phyloP scores from a whole-genome alignment of 2,113 vertebrate species.

The Origma solitaria region DNA sequence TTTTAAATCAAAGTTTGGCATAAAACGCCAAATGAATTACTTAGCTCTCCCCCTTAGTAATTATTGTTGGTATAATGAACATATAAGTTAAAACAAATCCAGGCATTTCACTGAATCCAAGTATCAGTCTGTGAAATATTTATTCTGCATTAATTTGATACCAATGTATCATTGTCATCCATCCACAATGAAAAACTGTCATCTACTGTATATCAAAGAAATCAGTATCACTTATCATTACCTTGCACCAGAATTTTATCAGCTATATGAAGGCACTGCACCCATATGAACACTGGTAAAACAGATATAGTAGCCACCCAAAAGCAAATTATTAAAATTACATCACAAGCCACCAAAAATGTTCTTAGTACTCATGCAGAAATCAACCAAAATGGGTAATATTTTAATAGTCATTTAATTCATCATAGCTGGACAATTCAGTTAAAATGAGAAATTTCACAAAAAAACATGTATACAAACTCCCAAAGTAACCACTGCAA shows the following conservation, averaged over 20 bases:
- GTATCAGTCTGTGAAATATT: neutral
- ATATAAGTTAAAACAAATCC: rapidly evolving
- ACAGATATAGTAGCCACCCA: neutral
- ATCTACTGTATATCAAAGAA: neutral
- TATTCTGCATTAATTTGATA: neutral
- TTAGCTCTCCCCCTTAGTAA: neutral
- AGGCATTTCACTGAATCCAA: neutral
- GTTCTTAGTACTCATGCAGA: neutral
- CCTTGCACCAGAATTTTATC: neutral
- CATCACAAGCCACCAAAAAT: neutral
- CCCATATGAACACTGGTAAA: neutral
- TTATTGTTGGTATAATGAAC: neutral
- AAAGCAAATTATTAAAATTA: neutral
- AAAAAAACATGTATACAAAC: neutral
- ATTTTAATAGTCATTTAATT: neutral
- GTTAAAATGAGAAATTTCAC: neutral
- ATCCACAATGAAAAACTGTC: neutral
- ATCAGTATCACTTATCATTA: neutral
- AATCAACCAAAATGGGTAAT: neutral
- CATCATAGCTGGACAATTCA: neutral
- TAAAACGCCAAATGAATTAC: neutral
- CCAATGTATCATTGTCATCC: neutral
- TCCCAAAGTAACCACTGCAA: neutral
- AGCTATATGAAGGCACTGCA: neutral
- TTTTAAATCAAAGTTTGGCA: neutral